Evolutionary conservation across 2,888 invertebrate genomes (phyloP).

Genomic region (Paralinhomoeus sp.): DNA sequence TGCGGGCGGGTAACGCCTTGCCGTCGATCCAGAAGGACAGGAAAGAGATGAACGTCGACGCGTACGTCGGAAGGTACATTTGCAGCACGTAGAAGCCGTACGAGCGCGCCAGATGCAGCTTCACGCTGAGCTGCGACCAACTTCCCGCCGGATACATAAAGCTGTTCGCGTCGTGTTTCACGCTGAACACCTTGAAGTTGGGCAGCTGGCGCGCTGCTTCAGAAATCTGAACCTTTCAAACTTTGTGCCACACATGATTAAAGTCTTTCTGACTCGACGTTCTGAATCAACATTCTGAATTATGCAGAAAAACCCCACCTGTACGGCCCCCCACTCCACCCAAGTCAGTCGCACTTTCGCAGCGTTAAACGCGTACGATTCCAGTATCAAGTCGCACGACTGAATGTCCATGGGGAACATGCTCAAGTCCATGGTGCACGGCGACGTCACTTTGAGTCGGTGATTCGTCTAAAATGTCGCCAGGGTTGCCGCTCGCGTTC

Average conservation of each 20-base stretch:
- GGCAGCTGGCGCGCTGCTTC: conserved; percentile 17
- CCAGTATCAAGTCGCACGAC: conserved; percentile 7
- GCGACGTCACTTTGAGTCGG: not conserved
- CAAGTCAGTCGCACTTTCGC: conserved; percentile 1
- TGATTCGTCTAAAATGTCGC: too few relatives aligned
- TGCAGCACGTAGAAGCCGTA: conserved; percentile 2
- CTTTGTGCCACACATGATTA: too few relatives aligned
- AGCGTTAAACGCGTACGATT: not conserved
- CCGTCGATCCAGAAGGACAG: conserved; percentile 1
- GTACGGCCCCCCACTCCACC: not conserved
- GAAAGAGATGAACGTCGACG: not conserved
- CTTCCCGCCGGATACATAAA: not conserved
- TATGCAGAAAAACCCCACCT: too few relatives aligned
- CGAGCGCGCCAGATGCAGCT: not conserved
- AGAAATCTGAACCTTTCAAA: not conserved
- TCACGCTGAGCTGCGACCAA: not conserved
- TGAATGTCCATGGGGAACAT: conserved; percentile 2
- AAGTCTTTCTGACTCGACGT: too few relatives aligned
- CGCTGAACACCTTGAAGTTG: conserved; percentile 20
- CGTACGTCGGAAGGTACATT: conserved; percentile 1
- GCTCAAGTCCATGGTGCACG: conserved; percentile 1
- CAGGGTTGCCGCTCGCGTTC: too few relatives aligned
- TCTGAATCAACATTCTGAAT: too few relatives aligned
- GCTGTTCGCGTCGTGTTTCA: conserved; percentile 8
- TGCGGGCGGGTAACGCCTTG: conserved; percentile 8